phyloP scores from a whole-genome alignment of 2,888 invertebrate species.

The Dysmachus trigonus region DNA sequence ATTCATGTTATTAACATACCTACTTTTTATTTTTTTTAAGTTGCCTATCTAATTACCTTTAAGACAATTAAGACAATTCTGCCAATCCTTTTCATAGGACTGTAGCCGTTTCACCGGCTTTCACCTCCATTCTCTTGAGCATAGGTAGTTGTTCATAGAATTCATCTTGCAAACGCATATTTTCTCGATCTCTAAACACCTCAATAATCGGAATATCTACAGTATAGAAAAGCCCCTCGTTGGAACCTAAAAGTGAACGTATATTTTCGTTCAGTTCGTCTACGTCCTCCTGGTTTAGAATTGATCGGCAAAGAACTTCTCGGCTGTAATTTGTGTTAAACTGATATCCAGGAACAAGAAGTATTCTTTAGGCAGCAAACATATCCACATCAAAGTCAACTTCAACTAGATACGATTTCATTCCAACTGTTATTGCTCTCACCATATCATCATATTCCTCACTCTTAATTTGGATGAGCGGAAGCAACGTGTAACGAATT shows the following conservation, averaged over 20 bases:
- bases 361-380: constrained; percentile 43
- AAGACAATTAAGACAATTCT: constrained; percentile 23
- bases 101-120: neutral
- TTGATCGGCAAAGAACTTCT: constrained; percentile 38
- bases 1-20: too few relatives aligned
- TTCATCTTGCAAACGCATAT: neutral
- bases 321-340: constrained; percentile 39
- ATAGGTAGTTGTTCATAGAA: neutral
- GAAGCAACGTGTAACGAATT: constrained; percentile 49
- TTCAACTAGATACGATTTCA: constrained; percentile 41
- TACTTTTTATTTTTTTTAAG: too few relatives aligned
- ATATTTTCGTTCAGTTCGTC: neutral
- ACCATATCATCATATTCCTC: constrained; percentile 49
- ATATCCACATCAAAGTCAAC: constrained; percentile 47
- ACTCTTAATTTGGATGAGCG: constrained; percentile 48
- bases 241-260: too few relatives aligned
- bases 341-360: constrained; percentile 51
- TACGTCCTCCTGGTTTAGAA: constrained; percentile 48
- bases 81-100: constrained; percentile 45
- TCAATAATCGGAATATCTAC: constrained; percentile 40
- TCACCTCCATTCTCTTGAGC: neutral
- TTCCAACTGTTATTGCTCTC: constrained; percentile 46
- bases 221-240: neutral
- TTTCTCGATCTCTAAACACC: neutral
- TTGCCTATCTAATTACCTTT: too few relatives aligned